phyloP scores from a whole-genome alignment of 2,888 invertebrate species.

The Teleiodes luculella region DNA sequence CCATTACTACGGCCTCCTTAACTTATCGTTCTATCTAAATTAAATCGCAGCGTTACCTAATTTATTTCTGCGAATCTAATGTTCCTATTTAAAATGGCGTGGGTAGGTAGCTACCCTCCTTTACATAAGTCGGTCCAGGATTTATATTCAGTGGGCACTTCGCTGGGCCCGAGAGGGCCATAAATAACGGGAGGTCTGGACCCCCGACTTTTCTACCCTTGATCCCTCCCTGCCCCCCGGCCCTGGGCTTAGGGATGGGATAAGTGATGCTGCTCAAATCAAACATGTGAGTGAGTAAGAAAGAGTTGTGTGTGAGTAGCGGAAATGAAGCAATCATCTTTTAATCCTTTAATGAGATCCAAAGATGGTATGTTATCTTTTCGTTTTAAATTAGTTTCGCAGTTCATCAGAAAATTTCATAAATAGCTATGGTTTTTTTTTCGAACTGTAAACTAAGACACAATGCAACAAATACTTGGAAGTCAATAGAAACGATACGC shows the following conservation, averaged over 20 bases:
- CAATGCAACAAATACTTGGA: too few species aligned
- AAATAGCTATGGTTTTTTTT: too few species aligned
- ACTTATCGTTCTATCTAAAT: too few species aligned
- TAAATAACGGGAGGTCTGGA: conserved; percentile 71
- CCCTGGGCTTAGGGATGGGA: conserved; percentile 11
- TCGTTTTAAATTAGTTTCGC: too few species aligned
- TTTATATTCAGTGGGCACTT: conserved; percentile 75
- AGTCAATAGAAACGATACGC: too few species aligned
- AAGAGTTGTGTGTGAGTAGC: conserved; percentile 67
- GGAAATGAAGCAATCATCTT: conserved; percentile 76
- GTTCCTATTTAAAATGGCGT: conserved; percentile 23
- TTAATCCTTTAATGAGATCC: too few species aligned
- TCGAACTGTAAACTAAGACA: too few species aligned
- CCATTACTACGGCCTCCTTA: not conserved
- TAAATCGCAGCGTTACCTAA: not conserved
- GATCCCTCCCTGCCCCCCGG: conserved; percentile 25
- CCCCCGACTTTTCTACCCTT: conserved; percentile 44
- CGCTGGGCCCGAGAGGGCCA: conserved; percentile 72
- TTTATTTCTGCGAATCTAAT: not conserved
- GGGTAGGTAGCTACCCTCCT: conserved; percentile 35
- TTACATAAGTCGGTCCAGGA: conserved; percentile 68
- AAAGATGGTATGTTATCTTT: too few species aligned
- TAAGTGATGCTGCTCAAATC: not conserved
- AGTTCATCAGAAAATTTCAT: too few species aligned
- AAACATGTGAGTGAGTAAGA: conserved; percentile 43